A percentile compares a stretch with the other conserved stretches of the same genome.
These are phyloP conservation scores for Cyprinella venusta DNA, from an alignment of 2,797 vertebrate genomes.

Conservation along the genomic window DNA sequence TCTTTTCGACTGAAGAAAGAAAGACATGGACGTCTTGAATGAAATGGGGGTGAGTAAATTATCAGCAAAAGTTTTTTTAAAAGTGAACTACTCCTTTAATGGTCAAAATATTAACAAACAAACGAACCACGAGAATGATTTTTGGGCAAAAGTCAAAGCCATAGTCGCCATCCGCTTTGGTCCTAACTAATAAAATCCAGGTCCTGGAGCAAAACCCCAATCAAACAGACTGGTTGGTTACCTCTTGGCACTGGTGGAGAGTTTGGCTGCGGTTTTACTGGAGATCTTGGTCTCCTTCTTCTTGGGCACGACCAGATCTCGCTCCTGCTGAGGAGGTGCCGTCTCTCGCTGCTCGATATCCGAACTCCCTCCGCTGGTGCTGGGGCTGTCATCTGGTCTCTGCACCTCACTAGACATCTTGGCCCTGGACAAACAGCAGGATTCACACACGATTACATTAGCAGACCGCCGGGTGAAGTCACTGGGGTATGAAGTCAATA, in stretches of 20 bases:
- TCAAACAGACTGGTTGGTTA: conserved; percentile 61
- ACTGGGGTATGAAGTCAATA: conserved; percentile 29
- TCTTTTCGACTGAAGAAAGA: no score
- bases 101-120: no score
- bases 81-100: no score
- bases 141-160: no score
- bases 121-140: no score
- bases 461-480: conserved; percentile 28
- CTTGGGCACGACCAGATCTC: conserved; percentile 94
- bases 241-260: conserved; percentile 99
- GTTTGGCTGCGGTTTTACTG: conserved; percentile 97
- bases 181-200: no score
- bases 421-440: conserved; percentile 70
- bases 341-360: conserved; percentile 95
- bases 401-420: conserved; percentile 98
- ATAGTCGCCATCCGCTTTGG: no score
- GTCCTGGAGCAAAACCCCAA: background rate
- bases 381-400: conserved; percentile 97
- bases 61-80: no score
- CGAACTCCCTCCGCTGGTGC: conserved; percentile 97
- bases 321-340: conserved; percentile 90
- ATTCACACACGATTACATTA: conserved; percentile 18
- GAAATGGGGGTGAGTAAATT: no score
- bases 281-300: conserved; percentile 99
- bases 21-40: no score